A percentile compares a stretch with the other conserved stretches of the same genome.
Conservation (phyloP, 2,888 invertebrate genomes). For the Mellilla xanthometata region DNA sequence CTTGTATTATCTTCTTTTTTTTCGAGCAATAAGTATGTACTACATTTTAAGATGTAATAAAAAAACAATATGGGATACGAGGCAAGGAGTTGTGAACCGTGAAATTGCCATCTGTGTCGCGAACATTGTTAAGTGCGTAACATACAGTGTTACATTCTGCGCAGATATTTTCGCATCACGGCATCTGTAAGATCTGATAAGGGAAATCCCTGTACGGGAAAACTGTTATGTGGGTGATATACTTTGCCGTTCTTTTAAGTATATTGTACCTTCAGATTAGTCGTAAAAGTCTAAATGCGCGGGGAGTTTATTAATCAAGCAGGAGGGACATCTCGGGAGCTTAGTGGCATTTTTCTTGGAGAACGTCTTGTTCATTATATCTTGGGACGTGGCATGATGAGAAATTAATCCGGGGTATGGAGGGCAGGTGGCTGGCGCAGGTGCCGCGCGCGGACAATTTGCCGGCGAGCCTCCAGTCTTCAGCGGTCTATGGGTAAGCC, state of each 20-base stretch:
- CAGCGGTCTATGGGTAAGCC: conserved; percentile 40
- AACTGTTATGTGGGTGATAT: too few relatives aligned
- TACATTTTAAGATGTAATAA: conserved; percentile 44
- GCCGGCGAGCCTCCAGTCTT: conserved; percentile 33
- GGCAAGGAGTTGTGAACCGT: conserved; percentile 56
- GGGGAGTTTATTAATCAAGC: conserved; percentile 73
- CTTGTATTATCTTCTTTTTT: conserved; percentile 17
- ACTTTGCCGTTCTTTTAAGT: too few relatives aligned
- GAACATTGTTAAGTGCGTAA: conserved; percentile 53
- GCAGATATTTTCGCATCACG: conserved; percentile 16
- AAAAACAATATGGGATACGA: conserved; percentile 51
- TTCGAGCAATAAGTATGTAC: conserved; percentile 33
- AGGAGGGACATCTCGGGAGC: conserved; percentile 54
- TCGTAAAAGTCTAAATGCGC: conserved; percentile 48
- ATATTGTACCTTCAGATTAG: conserved; percentile 39
- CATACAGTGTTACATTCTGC: conserved; percentile 37
- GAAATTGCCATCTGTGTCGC: conserved; percentile 64
- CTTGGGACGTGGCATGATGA: conserved; percentile 69
- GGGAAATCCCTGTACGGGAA: neutral
- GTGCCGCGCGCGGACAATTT: conserved; percentile 63
- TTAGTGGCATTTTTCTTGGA: conserved; percentile 72
- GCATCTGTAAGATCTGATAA: conserved; percentile 1
- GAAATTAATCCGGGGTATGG: conserved; percentile 70
- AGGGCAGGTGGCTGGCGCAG: conserved; percentile 65
- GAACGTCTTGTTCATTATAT: conserved; percentile 64